These are phyloP conservation scores for Pyrocephalus nanus DNA, from an alignment of 2,797 vertebrate genomes.

Conservation along the genomic window DNA sequence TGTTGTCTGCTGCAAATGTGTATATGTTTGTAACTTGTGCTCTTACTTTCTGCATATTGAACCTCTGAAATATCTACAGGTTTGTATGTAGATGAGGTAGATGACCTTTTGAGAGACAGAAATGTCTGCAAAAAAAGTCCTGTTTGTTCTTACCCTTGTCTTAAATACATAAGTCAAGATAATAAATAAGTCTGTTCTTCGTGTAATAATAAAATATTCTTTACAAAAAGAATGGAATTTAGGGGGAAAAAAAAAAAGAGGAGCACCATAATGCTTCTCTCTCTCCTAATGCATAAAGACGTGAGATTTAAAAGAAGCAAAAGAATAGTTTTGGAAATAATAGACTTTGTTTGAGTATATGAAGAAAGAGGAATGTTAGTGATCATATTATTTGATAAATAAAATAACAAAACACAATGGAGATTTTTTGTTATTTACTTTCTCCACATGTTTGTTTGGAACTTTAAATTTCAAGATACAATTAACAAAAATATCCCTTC, in stretches of 20 bases:
- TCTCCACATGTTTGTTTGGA: background rate
- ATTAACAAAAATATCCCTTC: background rate
- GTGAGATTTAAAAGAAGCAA: background rate
- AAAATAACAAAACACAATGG: background rate
- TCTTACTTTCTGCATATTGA: background rate
- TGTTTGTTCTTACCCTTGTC: background rate
- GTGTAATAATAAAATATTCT: background rate
- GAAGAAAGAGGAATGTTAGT: background rate
- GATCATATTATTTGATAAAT: background rate
- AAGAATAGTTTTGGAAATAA: background rate
- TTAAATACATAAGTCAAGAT: background rate
- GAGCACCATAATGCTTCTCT: background rate
- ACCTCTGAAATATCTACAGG: background rate
- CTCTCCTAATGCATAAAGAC: background rate
- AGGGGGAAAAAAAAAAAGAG: background rate
- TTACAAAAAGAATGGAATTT: background rate
- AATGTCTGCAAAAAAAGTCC: background rate
- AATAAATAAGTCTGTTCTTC: background rate
- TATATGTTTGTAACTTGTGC: background rate
- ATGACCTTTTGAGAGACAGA: background rate
- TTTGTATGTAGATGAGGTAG: background rate
- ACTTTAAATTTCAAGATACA: background rate
- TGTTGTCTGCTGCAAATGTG: background rate
- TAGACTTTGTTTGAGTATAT: background rate
- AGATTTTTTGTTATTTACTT: background rate